Percentiles rank a stretch among this genome's conserved stretches.
Evolutionary conservation across 2,888 invertebrate genomes (phyloP).

Genomic region (Craniophora ligustri): DNA sequence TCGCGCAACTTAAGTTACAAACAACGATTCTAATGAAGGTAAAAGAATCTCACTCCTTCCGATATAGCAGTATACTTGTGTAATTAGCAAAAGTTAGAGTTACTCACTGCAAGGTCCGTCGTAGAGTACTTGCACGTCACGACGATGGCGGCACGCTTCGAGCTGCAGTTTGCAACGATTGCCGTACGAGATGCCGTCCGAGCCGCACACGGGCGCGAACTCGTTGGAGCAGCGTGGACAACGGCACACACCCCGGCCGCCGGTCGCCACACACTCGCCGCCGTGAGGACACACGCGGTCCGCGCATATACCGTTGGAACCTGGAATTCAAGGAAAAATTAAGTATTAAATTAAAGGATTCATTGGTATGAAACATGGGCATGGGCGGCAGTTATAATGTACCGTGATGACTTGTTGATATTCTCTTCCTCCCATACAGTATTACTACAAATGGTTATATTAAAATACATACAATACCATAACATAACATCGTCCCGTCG

Average conservation of each 20-base stretch:
- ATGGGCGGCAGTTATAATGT: too few relatives aligned
- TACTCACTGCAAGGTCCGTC: constrained; percentile 95
- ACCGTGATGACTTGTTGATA: too few relatives aligned
- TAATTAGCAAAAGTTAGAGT: background rate
- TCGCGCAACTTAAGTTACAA: too few relatives aligned
- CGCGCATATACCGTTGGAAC: constrained; percentile 91
- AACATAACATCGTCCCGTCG: too few relatives aligned
- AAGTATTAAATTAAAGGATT: too few relatives aligned
- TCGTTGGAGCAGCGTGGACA: constrained; percentile 95
- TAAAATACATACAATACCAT: too few relatives aligned
- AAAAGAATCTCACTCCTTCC: too few relatives aligned
- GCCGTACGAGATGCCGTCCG: constrained; percentile 94
- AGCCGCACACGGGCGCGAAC: constrained; percentile 95
- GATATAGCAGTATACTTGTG: too few relatives aligned
- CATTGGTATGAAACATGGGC: too few relatives aligned
- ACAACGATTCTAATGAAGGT: too few relatives aligned
- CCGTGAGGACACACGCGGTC: constrained; percentile 93
- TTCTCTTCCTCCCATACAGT: too few relatives aligned
- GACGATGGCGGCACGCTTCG: constrained; percentile 93
- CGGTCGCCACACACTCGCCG: constrained; percentile 90
- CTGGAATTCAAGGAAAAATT: constrained; percentile 68
- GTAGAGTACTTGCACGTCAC: constrained; percentile 93
- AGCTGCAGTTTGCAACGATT: constrained; percentile 95
- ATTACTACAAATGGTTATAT: too few relatives aligned
- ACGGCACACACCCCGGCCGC: constrained; percentile 93